These are phyloP conservation scores for Eupeodes latifasciatus DNA, from an alignment of 2,888 invertebrate genomes.

Conservation along the genomic window DNA sequence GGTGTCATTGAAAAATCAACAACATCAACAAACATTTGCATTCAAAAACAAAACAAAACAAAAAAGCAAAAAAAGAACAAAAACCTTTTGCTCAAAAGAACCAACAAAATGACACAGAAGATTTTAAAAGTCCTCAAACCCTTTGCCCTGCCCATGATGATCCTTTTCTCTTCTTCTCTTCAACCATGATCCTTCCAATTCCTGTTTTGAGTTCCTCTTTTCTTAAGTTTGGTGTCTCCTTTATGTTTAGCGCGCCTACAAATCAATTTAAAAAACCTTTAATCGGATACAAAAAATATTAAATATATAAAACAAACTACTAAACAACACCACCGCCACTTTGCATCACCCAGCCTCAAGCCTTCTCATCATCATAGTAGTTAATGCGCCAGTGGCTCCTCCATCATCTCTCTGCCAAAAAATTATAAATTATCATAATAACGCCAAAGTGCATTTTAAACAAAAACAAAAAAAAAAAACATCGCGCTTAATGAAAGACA, in stretches of 20 bases:
- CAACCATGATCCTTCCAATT: not conserved
- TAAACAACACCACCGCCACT: slow-evolving; percentile 50
- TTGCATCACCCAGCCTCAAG: slow-evolving; percentile 60
- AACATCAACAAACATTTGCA: slow-evolving; percentile 4
- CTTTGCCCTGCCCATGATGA: not conserved
- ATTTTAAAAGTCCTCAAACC: slow-evolving; percentile 40
- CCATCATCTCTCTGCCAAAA: slow-evolving; percentile 56
- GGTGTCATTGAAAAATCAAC: slow-evolving; percentile 46
- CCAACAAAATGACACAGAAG: slow-evolving; percentile 36
- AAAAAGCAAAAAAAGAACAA: slow-evolving; percentile 21
- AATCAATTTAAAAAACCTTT: slow-evolving; percentile 13
- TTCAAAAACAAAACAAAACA: not conserved
- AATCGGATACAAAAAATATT: slow-evolving; percentile 12
- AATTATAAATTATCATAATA: slow-evolving; percentile 26
- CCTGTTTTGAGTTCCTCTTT: slow-evolving; percentile 44
- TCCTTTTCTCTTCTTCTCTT: slow-evolving; percentile 18
- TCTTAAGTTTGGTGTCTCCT: slow-evolving; percentile 54
- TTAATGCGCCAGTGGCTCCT: slow-evolving; percentile 69
- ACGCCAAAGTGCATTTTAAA: slow-evolving; percentile 46
- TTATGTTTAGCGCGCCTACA: slow-evolving; percentile 64
- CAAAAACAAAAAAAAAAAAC: slow-evolving; percentile 29
- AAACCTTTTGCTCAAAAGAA: slow-evolving; percentile 64
- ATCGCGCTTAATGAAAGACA: slow-evolving; percentile 51
- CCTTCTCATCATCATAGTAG: slow-evolving; percentile 65
- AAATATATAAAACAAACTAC: slow-evolving; percentile 28